phyloP scores from a whole-genome alignment of 2,797 vertebrate species.

The Alca torda region DNA sequence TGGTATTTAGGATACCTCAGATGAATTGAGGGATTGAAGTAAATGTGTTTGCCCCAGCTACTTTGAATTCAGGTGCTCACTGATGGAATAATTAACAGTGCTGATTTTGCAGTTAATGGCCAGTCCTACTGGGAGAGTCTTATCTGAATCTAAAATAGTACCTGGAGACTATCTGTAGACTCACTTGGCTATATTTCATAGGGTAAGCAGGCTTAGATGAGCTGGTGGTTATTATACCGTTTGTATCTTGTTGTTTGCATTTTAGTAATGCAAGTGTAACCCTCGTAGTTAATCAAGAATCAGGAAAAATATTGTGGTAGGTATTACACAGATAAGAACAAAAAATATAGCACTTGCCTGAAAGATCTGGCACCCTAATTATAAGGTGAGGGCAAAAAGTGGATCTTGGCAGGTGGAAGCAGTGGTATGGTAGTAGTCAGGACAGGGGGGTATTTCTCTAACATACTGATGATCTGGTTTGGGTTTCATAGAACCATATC shows the following conservation, averaged over 20 bases:
- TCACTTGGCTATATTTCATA: neutral
- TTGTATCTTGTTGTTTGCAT: neutral
- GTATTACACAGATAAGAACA: neutral
- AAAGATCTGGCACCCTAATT: neutral
- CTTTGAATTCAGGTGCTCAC: neutral
- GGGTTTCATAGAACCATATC: neutral
- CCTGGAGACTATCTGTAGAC: neutral
- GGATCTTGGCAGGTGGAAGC: neutral
- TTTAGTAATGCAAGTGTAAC: neutral
- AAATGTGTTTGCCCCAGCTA: neutral
- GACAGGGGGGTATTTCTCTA: neutral
- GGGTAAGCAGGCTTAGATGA: neutral
- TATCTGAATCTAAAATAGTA: neutral
- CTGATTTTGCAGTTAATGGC: neutral
- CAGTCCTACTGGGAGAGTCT: neutral
- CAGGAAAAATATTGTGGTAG: neutral
- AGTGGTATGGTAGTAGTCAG: neutral
- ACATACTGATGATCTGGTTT: neutral
- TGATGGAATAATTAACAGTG: neutral
- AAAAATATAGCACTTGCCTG: neutral
- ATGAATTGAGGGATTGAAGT: neutral
- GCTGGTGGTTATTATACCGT: neutral
- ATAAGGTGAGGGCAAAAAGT: neutral
- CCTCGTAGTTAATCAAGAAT: neutral
- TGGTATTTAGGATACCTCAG: neutral